Evolutionary conservation across 2,888 invertebrate species (phyloP).

Genomic region (Schizotus pectinicornis): DNA sequence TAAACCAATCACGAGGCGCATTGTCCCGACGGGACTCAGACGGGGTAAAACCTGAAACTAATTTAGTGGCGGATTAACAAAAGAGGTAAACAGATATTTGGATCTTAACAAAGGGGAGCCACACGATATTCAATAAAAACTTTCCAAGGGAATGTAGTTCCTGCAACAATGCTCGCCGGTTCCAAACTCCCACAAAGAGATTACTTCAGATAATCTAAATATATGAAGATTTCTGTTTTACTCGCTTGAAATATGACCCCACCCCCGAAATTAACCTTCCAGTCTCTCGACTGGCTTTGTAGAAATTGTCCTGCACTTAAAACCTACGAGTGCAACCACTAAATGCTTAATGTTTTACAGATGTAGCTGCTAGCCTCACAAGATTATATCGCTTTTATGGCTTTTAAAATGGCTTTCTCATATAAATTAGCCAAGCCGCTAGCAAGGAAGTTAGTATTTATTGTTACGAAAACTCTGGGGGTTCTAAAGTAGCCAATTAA

Average conservation of each 20-base stretch:
- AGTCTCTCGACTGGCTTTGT: slow-evolving; percentile 13
- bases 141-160: slow-evolving; percentile 18
- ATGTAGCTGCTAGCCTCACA: slow-evolving; percentile 24
- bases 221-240: slow-evolving; percentile 22
- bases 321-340: slow-evolving; percentile 7
- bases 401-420: slow-evolving; percentile 30
- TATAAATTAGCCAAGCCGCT: slow-evolving; percentile 28
- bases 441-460: too few relatives aligned
- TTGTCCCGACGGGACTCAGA: slow-evolving; percentile 26
- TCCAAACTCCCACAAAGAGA: slow-evolving; percentile 19
- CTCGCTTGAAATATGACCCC: slow-evolving; percentile 9
- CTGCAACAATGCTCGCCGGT: slow-evolving; percentile 19
- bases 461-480: too few relatives aligned
- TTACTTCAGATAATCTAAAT: slow-evolving; percentile 25
- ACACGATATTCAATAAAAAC: slow-evolving; percentile 30
- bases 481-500: too few relatives aligned
- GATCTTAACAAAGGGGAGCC: slow-evolving; percentile 18
- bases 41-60: slow-evolving; percentile 28
- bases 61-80: slow-evolving; percentile 31
- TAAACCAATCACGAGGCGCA: slow-evolving; percentile 28
- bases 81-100: slow-evolving; percentile 29
- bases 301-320: slow-evolving; percentile 15
- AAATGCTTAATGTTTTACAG: slow-evolving; percentile 31
- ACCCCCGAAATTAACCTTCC: slow-evolving; percentile 1
- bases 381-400: slow-evolving; percentile 38